Evolutionary conservation across 1,140 invertebrate species (phyloP), one percentile per base, ranked within the genome.

Genomic region (Drosophila carrolli): DNA sequence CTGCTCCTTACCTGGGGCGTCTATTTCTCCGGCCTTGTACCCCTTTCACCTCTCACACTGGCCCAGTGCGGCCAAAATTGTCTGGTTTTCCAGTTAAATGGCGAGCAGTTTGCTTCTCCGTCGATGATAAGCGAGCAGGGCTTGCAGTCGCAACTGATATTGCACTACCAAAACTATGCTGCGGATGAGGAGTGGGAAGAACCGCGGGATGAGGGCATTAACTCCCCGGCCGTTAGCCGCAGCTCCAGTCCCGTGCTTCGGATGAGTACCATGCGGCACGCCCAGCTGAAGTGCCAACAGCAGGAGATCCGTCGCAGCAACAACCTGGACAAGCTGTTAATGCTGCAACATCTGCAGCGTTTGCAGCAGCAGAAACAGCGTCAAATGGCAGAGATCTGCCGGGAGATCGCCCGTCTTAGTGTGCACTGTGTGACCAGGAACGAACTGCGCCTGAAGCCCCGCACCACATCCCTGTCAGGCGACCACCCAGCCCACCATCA

Each of bases 61-160:
- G 35, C 67, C 13, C 95, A 95, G 74, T 96, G 97, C 68, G 94
- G 94, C 76, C 92, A 94, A 14, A 97, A 98, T 90, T 96, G 97
- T 57, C 92, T 98, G 55, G 95, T 98, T 78, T 97, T 98, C 93
- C 95, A 97, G 92, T 95, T 98, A 94, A 96, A 96, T 73, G 97
- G 97, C 50, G 97, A 97, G 13, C 97, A 95, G 81, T 98, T 98
- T 92, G 95, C 95, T 48, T 95, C 95, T 0, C 93, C 94, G 13
- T 94, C 94, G 23, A 48, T 76, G 46, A 75, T 92, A 16, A 76
- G 58, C 6, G 70, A 78, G 29, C 77, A 91, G 43, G 78, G 70
- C 7, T 27, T 91, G 37, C 75, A 81, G 16, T 59, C 79, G 19
- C 88, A 90, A 63, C 58, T 92, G 44, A 82, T 60, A 44, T 44